Evolutionary conservation across 1,140 invertebrate genomes (phyloP), one percentile per base, ranked within the genome.

Genomic region (Ephestia elutella): DNA sequence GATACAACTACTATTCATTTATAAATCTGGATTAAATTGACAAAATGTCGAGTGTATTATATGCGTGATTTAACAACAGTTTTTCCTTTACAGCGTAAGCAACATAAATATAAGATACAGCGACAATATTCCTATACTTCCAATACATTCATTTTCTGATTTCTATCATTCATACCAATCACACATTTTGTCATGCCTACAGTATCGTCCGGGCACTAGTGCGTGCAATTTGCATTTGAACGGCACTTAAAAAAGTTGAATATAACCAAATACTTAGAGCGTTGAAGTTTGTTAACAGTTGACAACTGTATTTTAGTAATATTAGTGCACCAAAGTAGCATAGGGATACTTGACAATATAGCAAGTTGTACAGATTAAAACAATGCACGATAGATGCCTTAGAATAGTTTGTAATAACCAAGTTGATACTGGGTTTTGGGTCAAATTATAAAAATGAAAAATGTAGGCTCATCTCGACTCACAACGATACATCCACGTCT

Each of bases 261-360:
- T 35, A 48, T 15, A 49, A 54, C 15, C 49, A 53, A 59, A 20
- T 58, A 51, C 11, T 7, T 32, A 32, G 30, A 5, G 18, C 4
- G 54, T 57, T 49, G 21, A 18, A 49, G 15, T 58, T 15, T 58
- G 57, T 53, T 55, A n/a, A 53, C 9, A 25, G 50, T 60, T 60
- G 32, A 53, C 58, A 59, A 64, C 56, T 35, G 60, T 56, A 64
- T 25, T 58, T 51, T 60, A 54, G 54, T 21, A 57, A 66, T 56
- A 60, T 62, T 73, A 73, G 68, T 70, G 71, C 68, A 71, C 62
- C 54, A 28, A 19, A 57, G 68, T 73, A 73, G 71, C 51, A 56
- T 68, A 65, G 44, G 63, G 54, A 56, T 62, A 50, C 53, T 51
- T 56, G n/a, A 56, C 10, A 63, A 56, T 48, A 55, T 60, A 67